phyloP scores from a whole-genome alignment of 1,140 invertebrate species.

The Olivierus martensii region DNA sequence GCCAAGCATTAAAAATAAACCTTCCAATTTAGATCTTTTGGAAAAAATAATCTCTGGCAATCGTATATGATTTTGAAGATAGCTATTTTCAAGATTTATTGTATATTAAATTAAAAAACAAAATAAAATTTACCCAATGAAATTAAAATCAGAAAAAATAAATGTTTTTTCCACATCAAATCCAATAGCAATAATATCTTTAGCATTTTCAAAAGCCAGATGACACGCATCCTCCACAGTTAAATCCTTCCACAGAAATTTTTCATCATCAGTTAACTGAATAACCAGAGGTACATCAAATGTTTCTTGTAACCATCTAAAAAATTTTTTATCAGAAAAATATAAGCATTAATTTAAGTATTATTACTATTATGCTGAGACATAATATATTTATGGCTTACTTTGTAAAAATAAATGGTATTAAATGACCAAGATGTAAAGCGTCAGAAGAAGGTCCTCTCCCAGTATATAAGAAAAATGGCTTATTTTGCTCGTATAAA shows the following conservation, averaged over 20 bases:
- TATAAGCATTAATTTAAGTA: too few relatives aligned
- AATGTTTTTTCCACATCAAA: conserved; percentile 94
- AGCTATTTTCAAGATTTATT: too few relatives aligned
- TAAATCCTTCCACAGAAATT: conserved; percentile 93
- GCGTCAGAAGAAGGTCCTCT: conserved; percentile 89
- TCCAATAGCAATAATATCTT: conserved; percentile 97
- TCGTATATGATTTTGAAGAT: too few relatives aligned
- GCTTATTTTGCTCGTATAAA: conserved; percentile 71
- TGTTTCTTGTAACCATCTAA: conserved; percentile 91
- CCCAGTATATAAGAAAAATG: conserved; percentile 96
- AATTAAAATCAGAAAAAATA: conserved; percentile 89
- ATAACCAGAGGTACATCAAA: conserved; percentile 95
- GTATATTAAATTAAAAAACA: too few relatives aligned
- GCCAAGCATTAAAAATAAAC: too few relatives aligned
- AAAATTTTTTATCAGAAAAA: conserved; percentile 13
- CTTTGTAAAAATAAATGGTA: conserved; percentile 95
- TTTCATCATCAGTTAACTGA: conserved; percentile 98
- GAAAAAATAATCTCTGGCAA: too few relatives aligned
- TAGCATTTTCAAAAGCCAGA: conserved; percentile 80
- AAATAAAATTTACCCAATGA: conserved; percentile 60
- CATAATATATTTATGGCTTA: conserved; percentile 33
- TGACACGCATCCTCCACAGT: conserved; percentile 75
- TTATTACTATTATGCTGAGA: too few relatives aligned
- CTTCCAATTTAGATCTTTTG: too few relatives aligned
- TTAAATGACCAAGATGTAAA: conserved; percentile 93